Conservation (phyloP, 2,888 invertebrate species). For the Melanophora roralis region DNA sequence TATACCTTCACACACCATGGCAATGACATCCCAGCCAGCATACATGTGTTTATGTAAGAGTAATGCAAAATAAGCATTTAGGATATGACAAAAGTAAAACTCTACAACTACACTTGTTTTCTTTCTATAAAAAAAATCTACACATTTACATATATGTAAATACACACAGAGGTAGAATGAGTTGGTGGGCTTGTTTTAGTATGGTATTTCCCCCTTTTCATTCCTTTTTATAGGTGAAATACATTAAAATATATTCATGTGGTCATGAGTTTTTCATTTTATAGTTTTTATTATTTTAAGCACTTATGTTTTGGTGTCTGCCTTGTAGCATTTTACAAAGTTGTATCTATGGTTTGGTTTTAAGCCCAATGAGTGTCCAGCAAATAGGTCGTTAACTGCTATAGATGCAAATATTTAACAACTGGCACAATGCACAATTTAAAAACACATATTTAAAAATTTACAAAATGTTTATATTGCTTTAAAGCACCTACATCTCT, state of each 20-base stretch:
- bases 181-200: not conserved
- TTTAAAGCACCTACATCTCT: not conserved
- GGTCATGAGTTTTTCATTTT: not conserved
- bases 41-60: not conserved
- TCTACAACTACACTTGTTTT: not conserved
- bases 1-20: too few relatives aligned
- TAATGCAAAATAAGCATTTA: slow-evolving; percentile 5
- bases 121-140: too few relatives aligned
- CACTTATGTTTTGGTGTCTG: not conserved
- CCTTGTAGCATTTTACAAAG: not conserved
- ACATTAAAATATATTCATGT: not conserved
- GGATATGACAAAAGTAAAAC: not conserved
- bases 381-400: slow-evolving; percentile 33
- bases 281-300: slow-evolving; percentile 2
- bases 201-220: not conserved
- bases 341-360: slow-evolving; percentile 8
- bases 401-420: not conserved
- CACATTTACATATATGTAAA: not conserved
- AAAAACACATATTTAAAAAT: not conserved
- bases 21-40: too few relatives aligned
- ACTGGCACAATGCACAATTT: slow-evolving; percentile 22
- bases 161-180: not conserved
- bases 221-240: not conserved
- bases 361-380: not conserved
- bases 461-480: slow-evolving; percentile 9